Percentiles rank a stretch among this genome's conserved stretches.
phyloP scores from a whole-genome alignment of 2,797 vertebrate species.

The Epinephelus awoara region DNA sequence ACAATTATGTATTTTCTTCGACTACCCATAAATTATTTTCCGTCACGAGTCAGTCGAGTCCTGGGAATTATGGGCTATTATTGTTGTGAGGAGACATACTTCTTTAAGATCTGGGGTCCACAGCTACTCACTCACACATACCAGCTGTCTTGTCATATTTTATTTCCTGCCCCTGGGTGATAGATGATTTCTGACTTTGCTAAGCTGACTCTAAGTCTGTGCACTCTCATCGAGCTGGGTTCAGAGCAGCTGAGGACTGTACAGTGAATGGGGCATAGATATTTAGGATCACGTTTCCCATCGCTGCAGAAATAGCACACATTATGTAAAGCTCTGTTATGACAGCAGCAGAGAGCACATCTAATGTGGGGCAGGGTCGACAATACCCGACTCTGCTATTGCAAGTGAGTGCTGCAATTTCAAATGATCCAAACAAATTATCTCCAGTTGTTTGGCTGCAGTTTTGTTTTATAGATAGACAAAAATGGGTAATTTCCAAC shows the following conservation, averaged over 20 bases:
- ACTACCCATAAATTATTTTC: neutral
- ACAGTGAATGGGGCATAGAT: slow-evolving; percentile 73
- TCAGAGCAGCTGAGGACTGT: slow-evolving; percentile 71
- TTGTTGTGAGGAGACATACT: slow-evolving; percentile 30
- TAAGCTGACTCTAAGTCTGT: slow-evolving; percentile 61
- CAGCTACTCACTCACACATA: slow-evolving; percentile 53
- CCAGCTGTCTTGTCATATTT: slow-evolving; percentile 49
- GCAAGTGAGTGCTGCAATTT: slow-evolving; percentile 16
- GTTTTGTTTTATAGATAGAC: neutral
- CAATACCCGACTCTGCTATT: slow-evolving; percentile 6
- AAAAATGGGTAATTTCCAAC: neutral
- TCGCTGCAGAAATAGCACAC: slow-evolving; percentile 74
- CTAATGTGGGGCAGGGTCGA: slow-evolving; percentile 27
- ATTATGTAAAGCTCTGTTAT: slow-evolving; percentile 77
- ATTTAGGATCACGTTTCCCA: slow-evolving; percentile 78
- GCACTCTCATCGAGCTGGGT: slow-evolving; percentile 69
- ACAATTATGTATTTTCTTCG: neutral
- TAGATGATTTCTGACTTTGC: slow-evolving; percentile 64
- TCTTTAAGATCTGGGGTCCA: slow-evolving; percentile 29
- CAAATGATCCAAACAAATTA: slow-evolving; percentile 30
- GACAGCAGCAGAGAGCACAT: slow-evolving; percentile 52
- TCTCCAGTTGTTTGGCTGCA: neutral
- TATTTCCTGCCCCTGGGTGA: slow-evolving; percentile 44
- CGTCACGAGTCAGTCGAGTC: neutral
- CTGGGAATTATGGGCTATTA: slow-evolving; percentile 13